Percentiles rank a stretch among this genome's conserved stretches.
These are phyloP conservation scores for Microtus obscurus DNA, from an alignment of 2,797 vertebrate genomes.

Conservation along the genomic window DNA sequence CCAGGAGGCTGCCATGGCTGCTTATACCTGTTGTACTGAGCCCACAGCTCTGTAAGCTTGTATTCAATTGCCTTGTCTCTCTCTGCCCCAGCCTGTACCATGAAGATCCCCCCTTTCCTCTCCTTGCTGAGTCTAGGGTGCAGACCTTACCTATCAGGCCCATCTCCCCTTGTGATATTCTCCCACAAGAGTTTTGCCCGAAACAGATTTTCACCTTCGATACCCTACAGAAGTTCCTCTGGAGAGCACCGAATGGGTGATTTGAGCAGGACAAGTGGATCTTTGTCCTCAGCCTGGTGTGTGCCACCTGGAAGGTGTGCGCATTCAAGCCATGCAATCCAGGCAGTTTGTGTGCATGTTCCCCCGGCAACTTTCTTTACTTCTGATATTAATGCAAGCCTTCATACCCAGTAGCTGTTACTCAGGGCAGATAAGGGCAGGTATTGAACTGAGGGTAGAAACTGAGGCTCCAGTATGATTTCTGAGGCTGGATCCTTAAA, in stretches of 20 bases:
- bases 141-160: neutral
- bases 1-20: neutral
- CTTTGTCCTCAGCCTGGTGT: neutral
- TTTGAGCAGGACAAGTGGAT: neutral
- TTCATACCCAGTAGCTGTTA: neutral
- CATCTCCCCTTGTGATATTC: neutral
- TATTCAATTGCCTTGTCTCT: neutral
- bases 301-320: neutral
- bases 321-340: neutral
- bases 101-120: neutral
- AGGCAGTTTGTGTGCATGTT: neutral
- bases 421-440: neutral
- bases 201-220: conserved; percentile 3
- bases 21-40: neutral
- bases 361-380: neutral
- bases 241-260: neutral
- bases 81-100: neutral
- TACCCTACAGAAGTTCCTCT: neutral
- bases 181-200: neutral
- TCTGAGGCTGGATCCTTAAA: neutral
- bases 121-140: neutral
- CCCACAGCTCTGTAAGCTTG: neutral
- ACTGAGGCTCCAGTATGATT: neutral
- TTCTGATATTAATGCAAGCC: neutral
- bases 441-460: neutral